These are phyloP conservation scores for Drosophila cardini DNA, from an alignment of 1,140 invertebrate genomes.

Conservation along the genomic window DNA sequence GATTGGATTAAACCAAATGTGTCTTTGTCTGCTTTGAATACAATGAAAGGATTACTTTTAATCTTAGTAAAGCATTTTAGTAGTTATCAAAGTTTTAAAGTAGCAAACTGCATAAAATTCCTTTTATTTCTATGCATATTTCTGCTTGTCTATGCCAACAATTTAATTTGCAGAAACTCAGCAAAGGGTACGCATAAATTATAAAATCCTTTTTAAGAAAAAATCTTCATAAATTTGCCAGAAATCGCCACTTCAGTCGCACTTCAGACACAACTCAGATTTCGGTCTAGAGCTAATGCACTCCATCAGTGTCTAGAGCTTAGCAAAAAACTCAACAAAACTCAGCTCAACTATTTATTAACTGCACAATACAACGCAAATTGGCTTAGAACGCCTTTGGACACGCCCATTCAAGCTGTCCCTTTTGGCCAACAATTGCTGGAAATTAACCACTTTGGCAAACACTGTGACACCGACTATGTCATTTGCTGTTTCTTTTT, in stretches of 20 bases:
- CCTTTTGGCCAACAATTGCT: conserved; percentile 43
- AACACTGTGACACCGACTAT: conserved; percentile 23
- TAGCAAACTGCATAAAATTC: neutral
- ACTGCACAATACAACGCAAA: conserved; percentile 68
- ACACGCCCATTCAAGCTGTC: conserved; percentile 17
- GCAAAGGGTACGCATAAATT: conserved; percentile 6
- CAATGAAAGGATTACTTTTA: neutral
- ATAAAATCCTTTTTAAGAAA: neutral
- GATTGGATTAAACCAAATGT: conserved; percentile 35
- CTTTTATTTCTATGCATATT: neutral
- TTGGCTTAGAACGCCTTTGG: conserved; percentile 56
- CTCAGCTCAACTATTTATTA: conserved; percentile 69
- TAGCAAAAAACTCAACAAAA: conserved; percentile 18
- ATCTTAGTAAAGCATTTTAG: neutral
- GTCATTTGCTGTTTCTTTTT: conserved; percentile 37
- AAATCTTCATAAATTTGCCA: conserved; percentile 32
- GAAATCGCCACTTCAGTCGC: conserved; percentile 17
- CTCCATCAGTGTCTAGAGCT: conserved; percentile 44
- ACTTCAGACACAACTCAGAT: conserved; percentile 20
- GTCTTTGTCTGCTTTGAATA: neutral
- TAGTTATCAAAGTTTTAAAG: neutral
- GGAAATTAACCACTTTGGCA: conserved; percentile 63
- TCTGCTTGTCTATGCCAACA: neutral
- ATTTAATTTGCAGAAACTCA: neutral
- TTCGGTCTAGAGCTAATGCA: conserved; percentile 34